These are phyloP conservation scores for Nemopilema nomurai DNA, from an alignment of 30 jellyfish, hydroid and myxozoan species.

Conservation along the genomic window DNA sequence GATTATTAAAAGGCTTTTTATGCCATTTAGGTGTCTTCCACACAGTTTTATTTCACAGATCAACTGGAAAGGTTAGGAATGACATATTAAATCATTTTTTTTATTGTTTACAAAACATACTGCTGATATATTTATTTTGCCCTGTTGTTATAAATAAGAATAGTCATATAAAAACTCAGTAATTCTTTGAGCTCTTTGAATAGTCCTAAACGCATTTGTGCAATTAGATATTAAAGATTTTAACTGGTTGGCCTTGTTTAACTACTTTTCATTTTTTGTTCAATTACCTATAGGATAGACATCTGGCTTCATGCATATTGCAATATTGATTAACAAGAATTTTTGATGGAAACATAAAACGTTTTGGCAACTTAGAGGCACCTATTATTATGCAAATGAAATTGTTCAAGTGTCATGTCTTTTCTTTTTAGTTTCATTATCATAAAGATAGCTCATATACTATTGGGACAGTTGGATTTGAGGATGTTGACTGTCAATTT, in stretches of 20 bases:
- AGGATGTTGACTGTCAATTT: slow-evolving; percentile 94
- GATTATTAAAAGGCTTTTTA: not conserved
- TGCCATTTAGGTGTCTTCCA: slow-evolving; percentile 69
- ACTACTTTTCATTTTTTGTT: too few species aligned
- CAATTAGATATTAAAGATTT: too few species aligned
- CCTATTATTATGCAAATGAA: not conserved
- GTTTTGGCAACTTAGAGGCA: not conserved
- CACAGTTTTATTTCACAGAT: slow-evolving; percentile 86
- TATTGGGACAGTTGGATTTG: slow-evolving; percentile 96
- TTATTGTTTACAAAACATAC: too few species aligned
- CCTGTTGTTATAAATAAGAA: too few species aligned
- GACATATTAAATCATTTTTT: too few species aligned
- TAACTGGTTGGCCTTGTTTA: too few species aligned
- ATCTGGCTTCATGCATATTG: not conserved
- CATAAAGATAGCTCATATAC: slow-evolving; percentile 89
- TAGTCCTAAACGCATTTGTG: too few species aligned
- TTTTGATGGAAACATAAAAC: not conserved
- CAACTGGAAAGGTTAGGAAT: slow-evolving; percentile 84
- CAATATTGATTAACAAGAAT: not conserved
- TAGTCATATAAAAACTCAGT: too few species aligned
- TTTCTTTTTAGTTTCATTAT: slow-evolving; percentile 73
- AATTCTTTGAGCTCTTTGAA: too few species aligned
- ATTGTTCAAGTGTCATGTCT: not conserved
- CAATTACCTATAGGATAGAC: too few species aligned
- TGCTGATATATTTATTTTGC: too few species aligned